These are phyloP conservation scores for Lasioglossum marginatum DNA, from an alignment of 2,888 invertebrate genomes.

Conservation along the genomic window DNA sequence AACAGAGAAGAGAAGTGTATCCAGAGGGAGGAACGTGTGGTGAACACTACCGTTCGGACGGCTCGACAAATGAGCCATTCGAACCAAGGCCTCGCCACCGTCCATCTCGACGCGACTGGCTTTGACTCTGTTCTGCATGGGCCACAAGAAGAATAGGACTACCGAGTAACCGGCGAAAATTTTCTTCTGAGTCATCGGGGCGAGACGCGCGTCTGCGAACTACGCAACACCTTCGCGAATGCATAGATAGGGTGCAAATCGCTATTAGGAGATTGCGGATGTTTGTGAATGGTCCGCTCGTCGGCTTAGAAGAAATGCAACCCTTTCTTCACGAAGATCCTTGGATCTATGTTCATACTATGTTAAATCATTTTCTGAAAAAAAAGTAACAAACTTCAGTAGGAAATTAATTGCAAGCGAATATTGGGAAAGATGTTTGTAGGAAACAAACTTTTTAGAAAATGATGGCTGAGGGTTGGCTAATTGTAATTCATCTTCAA, in stretches of 20 bases:
- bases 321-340: neutral
- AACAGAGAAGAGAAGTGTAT: constrained; percentile 3
- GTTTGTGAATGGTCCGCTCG: too few species aligned
- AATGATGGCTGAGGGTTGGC: too few species aligned
- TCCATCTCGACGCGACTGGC: neutral
- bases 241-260: neutral
- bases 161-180: neutral
- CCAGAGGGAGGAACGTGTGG: constrained; percentile 7
- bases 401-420: too few species aligned
- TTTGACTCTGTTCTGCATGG: neutral
- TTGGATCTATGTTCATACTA: too few species aligned
- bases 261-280: neutral
- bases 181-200: neutral
- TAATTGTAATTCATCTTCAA: too few species aligned
- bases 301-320: neutral
- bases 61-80: constrained; percentile 30
- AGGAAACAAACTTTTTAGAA: too few species aligned
- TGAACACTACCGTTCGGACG: constrained; percentile 27
- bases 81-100: constrained; percentile 2
- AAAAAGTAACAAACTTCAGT: too few species aligned
- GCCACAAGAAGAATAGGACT: neutral
- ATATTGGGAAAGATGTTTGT: too few species aligned
- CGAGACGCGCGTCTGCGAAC: neutral
- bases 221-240: neutral
- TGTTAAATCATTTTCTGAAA: too few species aligned